Evolutionary conservation across 2,888 invertebrate genomes (phyloP).

Genomic region (Agonopterix arenella): DNA sequence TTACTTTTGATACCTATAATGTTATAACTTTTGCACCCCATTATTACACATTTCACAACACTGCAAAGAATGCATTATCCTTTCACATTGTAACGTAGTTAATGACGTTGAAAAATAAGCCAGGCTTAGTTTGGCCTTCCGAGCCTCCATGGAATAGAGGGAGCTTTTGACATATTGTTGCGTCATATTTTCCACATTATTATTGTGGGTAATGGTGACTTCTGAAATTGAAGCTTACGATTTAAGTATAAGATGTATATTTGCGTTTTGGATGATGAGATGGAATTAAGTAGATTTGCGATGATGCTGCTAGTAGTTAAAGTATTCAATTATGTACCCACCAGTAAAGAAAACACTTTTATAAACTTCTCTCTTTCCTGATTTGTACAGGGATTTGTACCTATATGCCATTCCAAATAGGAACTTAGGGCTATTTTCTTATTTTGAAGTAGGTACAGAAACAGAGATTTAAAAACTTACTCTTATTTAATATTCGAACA

Average conservation of each 20-base stretch:
- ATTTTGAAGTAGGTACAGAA: too few relatives aligned
- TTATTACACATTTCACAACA: constrained; percentile 15
- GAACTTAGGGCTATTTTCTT: too few relatives aligned
- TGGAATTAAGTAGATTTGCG: too few relatives aligned
- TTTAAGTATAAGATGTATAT: background rate
- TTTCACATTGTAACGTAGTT: constrained; percentile 32
- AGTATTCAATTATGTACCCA: too few relatives aligned
- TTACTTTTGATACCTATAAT: too few relatives aligned
- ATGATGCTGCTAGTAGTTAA: too few relatives aligned
- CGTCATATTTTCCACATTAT: constrained; percentile 32
- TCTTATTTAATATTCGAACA: too few relatives aligned
- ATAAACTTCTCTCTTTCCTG: too few relatives aligned
- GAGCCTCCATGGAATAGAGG: constrained; percentile 26
- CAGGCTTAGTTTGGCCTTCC: constrained; percentile 27
- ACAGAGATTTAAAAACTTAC: too few relatives aligned
- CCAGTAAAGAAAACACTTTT: too few relatives aligned
- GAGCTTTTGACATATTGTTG: constrained; percentile 32
- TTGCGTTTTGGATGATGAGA: background rate
- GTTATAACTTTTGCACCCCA: background rate
- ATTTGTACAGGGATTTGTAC: too few relatives aligned
- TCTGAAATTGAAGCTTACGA: constrained; percentile 16
- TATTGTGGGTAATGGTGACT: constrained; percentile 28
- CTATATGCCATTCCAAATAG: too few relatives aligned
- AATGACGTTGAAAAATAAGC: constrained; percentile 56
- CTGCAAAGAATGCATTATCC: constrained; percentile 38